Percentiles rank a stretch among this genome's conserved stretches.
Evolutionary conservation across 2,888 invertebrate genomes (phyloP).

Genomic region (Apotomis capreana): DNA sequence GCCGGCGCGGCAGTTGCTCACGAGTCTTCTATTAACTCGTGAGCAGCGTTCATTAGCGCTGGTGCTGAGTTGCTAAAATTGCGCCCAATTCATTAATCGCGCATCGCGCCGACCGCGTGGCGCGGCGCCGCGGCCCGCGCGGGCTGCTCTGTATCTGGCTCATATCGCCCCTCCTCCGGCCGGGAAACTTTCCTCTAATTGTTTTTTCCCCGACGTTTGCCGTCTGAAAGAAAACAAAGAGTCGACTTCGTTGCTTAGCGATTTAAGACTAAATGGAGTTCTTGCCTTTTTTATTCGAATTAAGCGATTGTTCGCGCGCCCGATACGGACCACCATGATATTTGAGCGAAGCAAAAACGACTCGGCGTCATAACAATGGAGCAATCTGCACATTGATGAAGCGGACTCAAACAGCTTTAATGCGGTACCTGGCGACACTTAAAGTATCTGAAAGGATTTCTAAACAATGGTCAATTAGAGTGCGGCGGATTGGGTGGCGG

Average conservation of each 20-base stretch:
- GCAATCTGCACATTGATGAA: conserved; percentile 22
- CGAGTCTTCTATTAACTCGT: conserved; percentile 17
- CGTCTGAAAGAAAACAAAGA: conserved; percentile 56
- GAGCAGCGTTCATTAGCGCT: conserved; percentile 32
- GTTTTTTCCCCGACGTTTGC: conserved; percentile 60
- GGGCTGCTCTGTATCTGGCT: conserved; percentile 28
- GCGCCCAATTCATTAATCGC: conserved; percentile 40
- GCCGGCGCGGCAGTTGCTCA: conserved; percentile 2
- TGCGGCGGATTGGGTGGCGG: conserved; percentile 53
- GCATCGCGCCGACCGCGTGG: conserved; percentile 43
- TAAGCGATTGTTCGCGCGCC: conserved; percentile 38
- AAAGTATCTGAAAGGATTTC: conserved; percentile 45
- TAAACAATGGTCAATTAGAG: conserved; percentile 60
- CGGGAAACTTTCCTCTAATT: conserved; percentile 56
- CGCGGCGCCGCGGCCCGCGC: conserved; percentile 6
- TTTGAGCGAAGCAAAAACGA: conserved; percentile 4
- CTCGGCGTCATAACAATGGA: conserved; percentile 20
- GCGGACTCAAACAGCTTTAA: conserved; percentile 11
- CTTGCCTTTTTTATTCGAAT: conserved; percentile 46
- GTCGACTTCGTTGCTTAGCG: conserved; percentile 54
- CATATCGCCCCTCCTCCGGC: conserved; percentile 43
- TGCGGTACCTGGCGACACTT: conserved; percentile 43
- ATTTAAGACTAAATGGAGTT: conserved; percentile 52
- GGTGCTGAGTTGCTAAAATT: conserved; percentile 28
- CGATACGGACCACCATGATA: conserved; percentile 12